Evolutionary conservation across 2,888 invertebrate species (phyloP), one percentile per base, ranked within the genome.

Genomic region (Andrena chrysosceles): DNA sequence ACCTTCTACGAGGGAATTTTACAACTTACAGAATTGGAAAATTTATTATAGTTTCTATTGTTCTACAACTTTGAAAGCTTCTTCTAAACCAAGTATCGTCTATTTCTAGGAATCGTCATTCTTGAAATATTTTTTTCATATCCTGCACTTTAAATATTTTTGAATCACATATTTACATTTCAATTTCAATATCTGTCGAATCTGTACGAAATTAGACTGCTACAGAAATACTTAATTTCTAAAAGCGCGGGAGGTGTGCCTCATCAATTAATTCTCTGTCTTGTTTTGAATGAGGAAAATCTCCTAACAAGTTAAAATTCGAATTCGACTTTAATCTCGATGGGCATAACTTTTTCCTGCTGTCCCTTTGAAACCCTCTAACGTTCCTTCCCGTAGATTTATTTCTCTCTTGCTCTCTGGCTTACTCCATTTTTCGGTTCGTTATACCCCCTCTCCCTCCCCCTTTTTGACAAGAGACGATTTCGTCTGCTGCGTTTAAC

Each of bases 401-500:
- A 62, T 60, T 48, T 63, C 64, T 59, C 66, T 77, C 23, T 72
- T 62, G 59, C 49, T 66, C 59, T 66, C 48, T 56, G 49, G 60
- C 71, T 80, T 69, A 83, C 77, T 66, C 54, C 60, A 26, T 75
- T 42, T 42, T 42, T 42, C 42, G 16, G 42, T 42, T 42, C 42
- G 42, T 42, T 42, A 42, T 42, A 42, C 42, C 42, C 13, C 23
- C 23, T 3, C 66, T 77, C 54, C 48, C 59, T 71, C 70, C 81
- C 75, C 63, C 56, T 64, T 59, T 74, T 52, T 66, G 76, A 77
- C 79, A 73, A 68, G 78, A 85, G 90, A 89, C 90, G 90, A 92
- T 91, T 92, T 90, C 85, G 90, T 90, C 88, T 90, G 84, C 83
- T 90, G 91, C 93, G 91, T 93, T 93, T 91, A 92, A 92, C 93